Base-by-base conservation (phyloP, 2,113 vertebrate genomes). In the Cyanoramphus novaezelandiae region DNA sequence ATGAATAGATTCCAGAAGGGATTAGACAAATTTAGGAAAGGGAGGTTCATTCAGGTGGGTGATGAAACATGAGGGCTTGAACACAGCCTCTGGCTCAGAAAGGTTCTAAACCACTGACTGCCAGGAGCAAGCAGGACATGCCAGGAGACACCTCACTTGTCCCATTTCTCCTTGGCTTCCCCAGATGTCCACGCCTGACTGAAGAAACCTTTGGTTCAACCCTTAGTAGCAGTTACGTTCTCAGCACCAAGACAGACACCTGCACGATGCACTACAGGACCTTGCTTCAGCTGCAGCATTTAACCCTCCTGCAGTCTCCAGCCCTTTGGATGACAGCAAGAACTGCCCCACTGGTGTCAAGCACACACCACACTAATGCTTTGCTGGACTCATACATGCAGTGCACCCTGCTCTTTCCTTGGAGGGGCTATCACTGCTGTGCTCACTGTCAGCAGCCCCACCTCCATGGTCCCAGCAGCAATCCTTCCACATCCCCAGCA, bases 341-440 rank as follows among this genome's bases (percentile, higher is more conserved):
- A 55, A 28, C 1, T 0, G 0, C 28, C n/a, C n/a, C 75, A 13
- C 57, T 2, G 1, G 18, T 0, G 27, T 16, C 43, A 8, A 37
- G 44, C 35, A 19, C 53, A 16, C 3, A 1, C 2, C 52, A 60
- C 37, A 0, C 7, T 2, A 46, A 2, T 11, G 3, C 17, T 4
- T 15, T 6, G 21, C 68, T 11, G 28, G 52, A 29, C 13, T 49
- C n/a, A 1, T 2, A 24, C 6, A 1, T 3, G 20, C 23, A 4
- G 23, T 49, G 31, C 24, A 31, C 19, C 20, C 24, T 4, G 4
- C 35, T 60, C 75, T 31, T 64, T 23, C 44, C 55, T 29, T 2
- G 0, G 44, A 65, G 46, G 39, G 1, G 8, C 11, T 53, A 29
- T 19, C 10, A 10, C 39, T 19, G 9, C 19, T 1, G 0, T 1